These are phyloP conservation scores for Podarcis lilfordi DNA, from an alignment of 2,797 vertebrate genomes.

Conservation along the genomic window DNA sequence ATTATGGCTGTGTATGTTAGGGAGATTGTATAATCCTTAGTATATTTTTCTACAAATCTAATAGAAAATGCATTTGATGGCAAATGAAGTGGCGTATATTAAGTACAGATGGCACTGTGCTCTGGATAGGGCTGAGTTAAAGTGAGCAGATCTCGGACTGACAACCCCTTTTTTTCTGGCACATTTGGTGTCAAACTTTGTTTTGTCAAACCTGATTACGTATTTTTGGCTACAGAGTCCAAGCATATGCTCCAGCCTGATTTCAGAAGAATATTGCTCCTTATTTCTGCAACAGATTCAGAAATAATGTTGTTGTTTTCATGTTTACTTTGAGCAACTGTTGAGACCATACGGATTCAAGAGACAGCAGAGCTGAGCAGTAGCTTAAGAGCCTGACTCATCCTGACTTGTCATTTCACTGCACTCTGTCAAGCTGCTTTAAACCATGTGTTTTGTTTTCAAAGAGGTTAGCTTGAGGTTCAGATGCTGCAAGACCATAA, in stretches of 20 bases:
- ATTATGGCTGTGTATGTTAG: conserved; percentile 64
- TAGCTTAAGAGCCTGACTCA: conserved; percentile 45
- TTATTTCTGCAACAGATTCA: conserved; percentile 76
- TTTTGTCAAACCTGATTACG: conserved; percentile 76
- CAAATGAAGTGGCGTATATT: conserved; percentile 52
- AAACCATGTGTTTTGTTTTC: conserved; percentile 35
- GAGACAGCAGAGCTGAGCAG: conserved; percentile 54
- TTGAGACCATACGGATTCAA: conserved; percentile 62
- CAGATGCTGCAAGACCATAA: conserved; percentile 14
- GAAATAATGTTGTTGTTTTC: conserved; percentile 62
- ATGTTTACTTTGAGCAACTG: conserved; percentile 55
- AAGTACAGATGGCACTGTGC: conserved; percentile 60
- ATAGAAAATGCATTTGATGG: conserved; percentile 63
- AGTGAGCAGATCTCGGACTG: conserved; percentile 69
- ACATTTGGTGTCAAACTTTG: conserved; percentile 71
- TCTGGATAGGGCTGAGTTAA: conserved; percentile 60
- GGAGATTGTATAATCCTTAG: conserved; percentile 64
- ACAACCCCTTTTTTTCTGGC: conserved; percentile 73
- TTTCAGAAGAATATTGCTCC: conserved; percentile 68
- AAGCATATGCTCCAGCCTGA: conserved; percentile 73
- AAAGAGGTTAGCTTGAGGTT: conserved; percentile 32
- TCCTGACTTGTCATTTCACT: background rate
- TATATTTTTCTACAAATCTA: conserved; percentile 61
- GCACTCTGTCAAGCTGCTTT: conserved; percentile 34
- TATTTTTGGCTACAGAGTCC: conserved; percentile 73